Evolutionary conservation across 2,888 invertebrate species (phyloP), one percentile per base, ranked within the genome.

Genomic region (Ligdia adustata): DNA sequence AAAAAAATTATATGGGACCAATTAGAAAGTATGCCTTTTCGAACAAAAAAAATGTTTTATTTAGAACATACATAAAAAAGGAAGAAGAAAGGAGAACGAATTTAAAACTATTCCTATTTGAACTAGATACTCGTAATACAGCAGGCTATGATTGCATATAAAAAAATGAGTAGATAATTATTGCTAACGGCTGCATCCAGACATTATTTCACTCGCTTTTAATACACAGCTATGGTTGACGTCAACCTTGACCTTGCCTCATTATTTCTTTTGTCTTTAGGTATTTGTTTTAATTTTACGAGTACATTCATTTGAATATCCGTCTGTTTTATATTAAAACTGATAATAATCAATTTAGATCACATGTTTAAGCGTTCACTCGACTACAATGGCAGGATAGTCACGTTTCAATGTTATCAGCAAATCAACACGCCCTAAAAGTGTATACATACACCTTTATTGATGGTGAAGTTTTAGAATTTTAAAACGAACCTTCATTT

Each of bases 391-490:
- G 35, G 41, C 16, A 45, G 38, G 33, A 37, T 28, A 39, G 50
- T 38, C 49, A 48, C 32, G 49, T 35, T 20, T 45, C 20, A 44
- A 20, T 56, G 45, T 55, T 56, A 57, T 56, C 56, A 48, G 35
- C 33, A 42, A n/a, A 52, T 57, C 44, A 52, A 48, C 57, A 48
- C 57, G 42, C 57, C 59, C 51, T 41, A 47, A 56, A 45, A 41
- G n/a, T 43, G 22, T 39, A 37, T 47, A 55, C n/a, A n/a, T n/a
- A n/a, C n/a, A 43, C 52, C 47, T 49, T 56, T 51, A 43, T 40
- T 34, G 38, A 39, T 33, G 33, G 26, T 27, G 27, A 24, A 29
- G 38, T 40, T 34, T 34, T 40, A 40, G 28, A 20, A 20, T 37
- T 53, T 43, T 41, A 52, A 39, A 46, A 39, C 45, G 34, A 38